Evolutionary conservation across 1,140 invertebrate species (phyloP).

Genomic region (Aphaenogaster rudis): DNA sequence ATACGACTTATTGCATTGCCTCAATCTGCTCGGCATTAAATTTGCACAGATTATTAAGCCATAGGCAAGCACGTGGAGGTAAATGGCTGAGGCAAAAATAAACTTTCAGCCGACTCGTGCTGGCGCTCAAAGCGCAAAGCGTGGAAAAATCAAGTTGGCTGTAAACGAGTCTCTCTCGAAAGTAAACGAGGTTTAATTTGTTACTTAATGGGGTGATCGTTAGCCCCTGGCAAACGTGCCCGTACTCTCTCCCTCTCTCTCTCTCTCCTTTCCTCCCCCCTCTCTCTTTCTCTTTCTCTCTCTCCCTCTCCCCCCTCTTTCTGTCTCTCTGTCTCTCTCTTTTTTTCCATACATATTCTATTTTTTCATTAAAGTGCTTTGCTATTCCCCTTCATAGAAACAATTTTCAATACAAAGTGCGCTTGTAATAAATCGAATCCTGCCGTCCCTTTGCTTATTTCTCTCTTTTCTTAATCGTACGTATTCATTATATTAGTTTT

Average conservation of each 20-base stretch:
- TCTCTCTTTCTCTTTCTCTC: not conserved
- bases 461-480: not conserved
- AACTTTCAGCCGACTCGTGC: conserved; percentile 19
- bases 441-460: not conserved
- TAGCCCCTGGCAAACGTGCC: not conserved
- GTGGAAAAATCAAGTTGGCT: conserved; percentile 21
- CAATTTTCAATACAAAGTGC: conserved; percentile 32
- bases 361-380: not conserved
- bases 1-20: conserved; percentile 12
- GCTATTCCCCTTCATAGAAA: not conserved
- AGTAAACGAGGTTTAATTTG: conserved; percentile 40
- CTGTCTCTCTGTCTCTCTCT: not conserved
- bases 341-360: not conserved
- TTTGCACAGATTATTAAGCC: conserved; percentile 45
- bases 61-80: not conserved
- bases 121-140: conserved; percentile 30
- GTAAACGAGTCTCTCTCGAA: conserved; percentile 38
- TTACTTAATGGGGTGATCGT: conserved; percentile 56
- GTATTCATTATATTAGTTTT: conserved; percentile 66
- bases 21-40: conserved; percentile 4
- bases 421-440: conserved; percentile 38
- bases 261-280: not conserved
- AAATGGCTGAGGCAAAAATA: conserved; percentile 30
- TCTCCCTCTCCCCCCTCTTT: not conserved
- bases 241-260: not conserved